These are phyloP conservation scores for Anoplolepis gracilipes DNA, from an alignment of 1,140 invertebrate genomes.

Conservation along the genomic window DNA sequence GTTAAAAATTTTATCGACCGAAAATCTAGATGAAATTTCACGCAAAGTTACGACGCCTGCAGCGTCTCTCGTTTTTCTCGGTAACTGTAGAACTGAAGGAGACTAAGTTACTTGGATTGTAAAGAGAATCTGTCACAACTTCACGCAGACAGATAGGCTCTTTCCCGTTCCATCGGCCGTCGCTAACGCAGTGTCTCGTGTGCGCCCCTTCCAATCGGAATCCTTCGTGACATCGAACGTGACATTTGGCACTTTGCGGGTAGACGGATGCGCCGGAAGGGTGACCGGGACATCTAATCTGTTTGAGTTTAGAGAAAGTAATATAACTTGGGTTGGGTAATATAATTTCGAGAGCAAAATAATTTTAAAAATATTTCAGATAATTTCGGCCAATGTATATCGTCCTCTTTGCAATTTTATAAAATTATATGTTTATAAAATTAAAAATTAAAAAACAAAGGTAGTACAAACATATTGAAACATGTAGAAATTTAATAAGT, in stretches of 20 bases:
- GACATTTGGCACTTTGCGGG: constrained; percentile 86
- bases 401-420: too few species aligned
- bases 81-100: background rate
- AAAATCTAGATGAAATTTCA: constrained; percentile 27
- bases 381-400: too few species aligned
- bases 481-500: too few species aligned
- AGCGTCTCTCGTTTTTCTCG: constrained; percentile 10
- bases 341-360: background rate
- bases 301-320: constrained; percentile 46
- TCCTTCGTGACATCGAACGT: constrained; percentile 86
- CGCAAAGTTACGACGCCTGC: constrained; percentile 26
- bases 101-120: constrained; percentile 70
- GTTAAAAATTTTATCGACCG: constrained; percentile 49
- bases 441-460: too few species aligned
- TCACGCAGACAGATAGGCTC: constrained; percentile 83
- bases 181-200: constrained; percentile 83
- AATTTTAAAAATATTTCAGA: too few species aligned
- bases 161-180: constrained; percentile 86
- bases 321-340: constrained; percentile 24
- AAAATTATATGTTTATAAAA: too few species aligned
- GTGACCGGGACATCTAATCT: constrained; percentile 82
- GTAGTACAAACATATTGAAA: too few species aligned
- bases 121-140: constrained; percentile 66
- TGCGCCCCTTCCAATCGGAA: constrained; percentile 86
- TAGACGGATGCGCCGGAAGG: constrained; percentile 79